Conservation (phyloP, 2,888 invertebrate genomes). For the Plebejus anna region DNA sequence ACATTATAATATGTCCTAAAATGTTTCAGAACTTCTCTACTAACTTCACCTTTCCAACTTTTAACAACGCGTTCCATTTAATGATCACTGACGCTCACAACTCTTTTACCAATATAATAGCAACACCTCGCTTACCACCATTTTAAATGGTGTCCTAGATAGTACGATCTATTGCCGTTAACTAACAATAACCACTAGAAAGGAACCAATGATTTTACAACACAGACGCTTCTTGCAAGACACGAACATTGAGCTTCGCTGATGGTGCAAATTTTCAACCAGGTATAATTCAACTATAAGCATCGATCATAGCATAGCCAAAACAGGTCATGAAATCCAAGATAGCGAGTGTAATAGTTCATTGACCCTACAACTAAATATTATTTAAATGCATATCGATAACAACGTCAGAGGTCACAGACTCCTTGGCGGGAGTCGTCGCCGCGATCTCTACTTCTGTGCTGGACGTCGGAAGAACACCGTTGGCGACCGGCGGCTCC, state of each 20-base stretch:
- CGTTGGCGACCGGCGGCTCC: constrained; percentile 68
- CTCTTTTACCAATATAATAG: constrained; percentile 13
- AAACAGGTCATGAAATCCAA: background rate
- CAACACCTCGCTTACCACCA: background rate
- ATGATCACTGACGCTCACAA: background rate
- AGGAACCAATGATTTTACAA: background rate
- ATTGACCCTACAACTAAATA: constrained; percentile 30
- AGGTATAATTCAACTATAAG: background rate
- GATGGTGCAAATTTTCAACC: background rate
- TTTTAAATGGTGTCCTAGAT: background rate
- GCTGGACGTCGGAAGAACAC: constrained; percentile 69
- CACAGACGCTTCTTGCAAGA: background rate
- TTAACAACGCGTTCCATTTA: background rate
- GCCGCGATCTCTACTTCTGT: constrained; percentile 65
- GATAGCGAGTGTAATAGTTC: constrained; percentile 29
- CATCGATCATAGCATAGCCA: background rate
- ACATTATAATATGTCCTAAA: background rate
- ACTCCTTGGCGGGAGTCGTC: constrained; percentile 67
- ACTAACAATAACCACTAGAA: constrained; percentile 8
- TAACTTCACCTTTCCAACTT: background rate
- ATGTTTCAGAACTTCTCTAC: background rate
- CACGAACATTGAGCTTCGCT: background rate
- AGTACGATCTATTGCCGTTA: background rate
- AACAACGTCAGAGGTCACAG: constrained; percentile 75
- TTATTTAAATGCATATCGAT: constrained; percentile 79